Evolutionary conservation across 2,888 invertebrate species (phyloP).

Genomic region (Leptinotarsa juncta): DNA sequence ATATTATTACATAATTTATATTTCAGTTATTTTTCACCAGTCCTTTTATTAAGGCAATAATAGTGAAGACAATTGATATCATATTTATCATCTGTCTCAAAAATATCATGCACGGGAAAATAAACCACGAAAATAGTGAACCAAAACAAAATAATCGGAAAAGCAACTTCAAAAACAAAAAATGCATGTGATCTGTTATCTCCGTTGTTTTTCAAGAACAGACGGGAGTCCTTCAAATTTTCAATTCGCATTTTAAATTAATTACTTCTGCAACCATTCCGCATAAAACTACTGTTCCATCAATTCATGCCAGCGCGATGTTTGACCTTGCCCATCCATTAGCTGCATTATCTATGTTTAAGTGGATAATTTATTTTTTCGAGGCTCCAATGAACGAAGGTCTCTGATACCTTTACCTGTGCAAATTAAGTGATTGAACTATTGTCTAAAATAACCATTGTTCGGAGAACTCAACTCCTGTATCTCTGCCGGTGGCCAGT

Average conservation of each 20-base stretch:
- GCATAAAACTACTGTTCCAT: conserved; percentile 27
- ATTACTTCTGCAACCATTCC: conserved; percentile 17
- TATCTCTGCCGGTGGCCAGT: neutral
- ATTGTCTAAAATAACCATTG: conserved; percentile 24
- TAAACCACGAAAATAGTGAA: neutral
- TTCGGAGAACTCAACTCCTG: conserved; percentile 19
- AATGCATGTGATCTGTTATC: neutral
- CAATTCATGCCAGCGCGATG: conserved; percentile 58
- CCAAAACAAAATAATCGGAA: neutral
- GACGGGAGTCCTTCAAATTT: conserved; percentile 12
- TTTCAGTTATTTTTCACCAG: neutral
- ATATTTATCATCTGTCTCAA: no score
- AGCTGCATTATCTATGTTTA: conserved; percentile 43
- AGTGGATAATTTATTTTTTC: conserved; percentile 42
- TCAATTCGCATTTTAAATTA: conserved; percentile 17
- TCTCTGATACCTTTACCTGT: conserved; percentile 34
- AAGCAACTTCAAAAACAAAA: neutral
- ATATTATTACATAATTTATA: no score
- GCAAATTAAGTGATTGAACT: conserved; percentile 31
- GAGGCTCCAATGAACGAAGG: conserved; percentile 31
- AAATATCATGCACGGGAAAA: neutral
- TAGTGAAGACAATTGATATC: no score
- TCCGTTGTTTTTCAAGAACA: conserved; percentile 7
- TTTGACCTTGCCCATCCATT: conserved; percentile 43
- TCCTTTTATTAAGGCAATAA: neutral